A percentile compares a stretch with the other conserved stretches of the same genome.
phyloP scores from a whole-genome alignment of 2,797 vertebrate species.

The Periparus ater region DNA sequence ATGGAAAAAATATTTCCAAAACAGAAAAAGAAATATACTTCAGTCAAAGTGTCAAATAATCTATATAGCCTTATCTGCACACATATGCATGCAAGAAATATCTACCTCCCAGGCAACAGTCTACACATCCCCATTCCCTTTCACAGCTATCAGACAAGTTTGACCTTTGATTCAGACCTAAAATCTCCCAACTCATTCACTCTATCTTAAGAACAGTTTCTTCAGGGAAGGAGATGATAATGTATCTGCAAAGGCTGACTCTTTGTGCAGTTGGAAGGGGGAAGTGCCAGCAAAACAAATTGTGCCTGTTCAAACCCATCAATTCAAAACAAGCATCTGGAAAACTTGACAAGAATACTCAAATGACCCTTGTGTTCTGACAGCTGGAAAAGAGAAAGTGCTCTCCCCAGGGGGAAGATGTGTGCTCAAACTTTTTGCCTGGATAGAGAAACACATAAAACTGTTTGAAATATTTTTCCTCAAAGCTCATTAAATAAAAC shows the following conservation, averaged over 20 bases:
- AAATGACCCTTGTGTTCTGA: constrained; percentile 46
- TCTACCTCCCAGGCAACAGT: constrained; percentile 32
- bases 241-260: constrained; percentile 53
- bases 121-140: not conserved
- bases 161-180: constrained; percentile 56
- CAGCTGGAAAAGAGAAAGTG: constrained; percentile 48
- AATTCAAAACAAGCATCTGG: constrained; percentile 72
- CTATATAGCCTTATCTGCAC: constrained; percentile 26
- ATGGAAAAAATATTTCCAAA: not conserved
- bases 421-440: not conserved
- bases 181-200: constrained; percentile 47
- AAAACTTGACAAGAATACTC: constrained; percentile 69
- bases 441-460: not conserved
- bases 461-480: not conserved
- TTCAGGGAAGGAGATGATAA: constrained; percentile 45
- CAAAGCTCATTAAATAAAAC: constrained; percentile 1
- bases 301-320: constrained; percentile 62
- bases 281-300: constrained; percentile 67
- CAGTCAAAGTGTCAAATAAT: not conserved
- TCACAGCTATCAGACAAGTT: constrained; percentile 39
- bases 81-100: constrained; percentile 4
- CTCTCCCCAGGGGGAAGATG: not conserved
- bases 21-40: not conserved
- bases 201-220: constrained; percentile 28
- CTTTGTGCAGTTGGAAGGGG: constrained; percentile 23